A percentile compares a stretch with the other conserved stretches of the same genome.
Conservation (phyloP, 35 echinoderm and acorn worm genomes). For the Strongylocentrotus purpuratus region DNA sequence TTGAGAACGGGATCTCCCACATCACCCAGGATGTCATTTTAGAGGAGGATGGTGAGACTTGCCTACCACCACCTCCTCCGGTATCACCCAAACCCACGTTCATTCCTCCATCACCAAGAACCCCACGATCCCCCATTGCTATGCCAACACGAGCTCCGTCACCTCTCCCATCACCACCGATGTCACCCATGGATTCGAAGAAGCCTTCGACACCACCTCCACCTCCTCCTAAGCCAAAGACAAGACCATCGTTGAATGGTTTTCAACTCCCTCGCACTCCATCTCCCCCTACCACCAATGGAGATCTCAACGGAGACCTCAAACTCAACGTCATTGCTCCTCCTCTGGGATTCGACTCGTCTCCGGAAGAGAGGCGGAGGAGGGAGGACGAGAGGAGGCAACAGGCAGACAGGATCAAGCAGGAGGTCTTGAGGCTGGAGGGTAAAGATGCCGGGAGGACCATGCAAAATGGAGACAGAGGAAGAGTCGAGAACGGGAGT, state of each 20-base stretch:
- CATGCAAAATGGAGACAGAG: not conserved
- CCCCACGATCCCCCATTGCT: not conserved
- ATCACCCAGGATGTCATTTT: slow-evolving; percentile 43
- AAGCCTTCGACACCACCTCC: not conserved
- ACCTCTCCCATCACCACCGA: not conserved
- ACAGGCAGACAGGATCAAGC: not conserved
- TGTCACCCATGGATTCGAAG: not conserved
- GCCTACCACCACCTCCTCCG: not conserved
- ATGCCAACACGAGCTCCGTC: not conserved
- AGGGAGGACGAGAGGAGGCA: not conserved
- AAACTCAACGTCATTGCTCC: slow-evolving; percentile 4
- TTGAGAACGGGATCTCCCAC: slow-evolving; percentile 45
- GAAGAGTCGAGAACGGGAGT: not conserved
- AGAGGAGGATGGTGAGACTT: slow-evolving; percentile 30
- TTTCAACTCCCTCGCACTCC: not conserved
- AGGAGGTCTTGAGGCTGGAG: slow-evolving; percentile 3
- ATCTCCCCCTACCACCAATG: not conserved
- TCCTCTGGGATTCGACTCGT: slow-evolving; percentile 15
- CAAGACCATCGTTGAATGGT: not conserved
- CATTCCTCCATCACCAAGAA: not conserved
- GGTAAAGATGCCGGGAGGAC: not conserved
- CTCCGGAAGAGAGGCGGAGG: slow-evolving; percentile 31
- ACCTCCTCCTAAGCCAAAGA: slow-evolving; percentile 18
- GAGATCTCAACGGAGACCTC: not conserved
- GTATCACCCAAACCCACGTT: not conserved